phyloP scores from a whole-genome alignment of 2,797 vertebrate species.

The Intellagama lesueurii region DNA sequence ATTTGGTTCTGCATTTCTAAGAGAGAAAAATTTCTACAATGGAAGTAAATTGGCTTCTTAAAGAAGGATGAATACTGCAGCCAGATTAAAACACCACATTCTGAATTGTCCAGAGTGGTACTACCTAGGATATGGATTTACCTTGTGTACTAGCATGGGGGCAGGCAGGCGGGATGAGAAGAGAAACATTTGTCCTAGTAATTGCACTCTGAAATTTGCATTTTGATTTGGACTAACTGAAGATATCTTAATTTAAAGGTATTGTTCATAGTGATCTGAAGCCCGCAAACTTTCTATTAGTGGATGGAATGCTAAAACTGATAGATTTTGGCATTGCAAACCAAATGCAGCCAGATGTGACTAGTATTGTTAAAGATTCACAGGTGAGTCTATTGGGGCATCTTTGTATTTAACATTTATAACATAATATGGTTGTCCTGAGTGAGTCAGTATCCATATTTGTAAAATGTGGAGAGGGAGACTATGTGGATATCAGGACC shows the following conservation, averaged over 20 bases:
- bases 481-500: background rate
- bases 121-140: background rate
- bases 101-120: background rate
- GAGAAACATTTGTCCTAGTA: background rate
- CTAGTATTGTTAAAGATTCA: slow-evolving; percentile 96
- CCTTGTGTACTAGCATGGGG: background rate
- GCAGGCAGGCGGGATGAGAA: background rate
- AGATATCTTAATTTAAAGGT: slow-evolving; percentile 79
- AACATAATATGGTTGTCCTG: background rate
- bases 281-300: slow-evolving; percentile 97
- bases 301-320: slow-evolving; percentile 94
- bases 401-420: background rate
- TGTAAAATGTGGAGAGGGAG: background rate
- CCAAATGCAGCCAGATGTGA: slow-evolving; percentile 96
- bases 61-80: background rate
- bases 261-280: slow-evolving; percentile 98
- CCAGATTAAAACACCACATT: background rate
- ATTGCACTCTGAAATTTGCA: background rate
- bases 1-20: too few relatives aligned
- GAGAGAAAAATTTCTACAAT: background rate
- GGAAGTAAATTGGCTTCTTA: background rate
- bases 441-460: background rate
- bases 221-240: background rate
- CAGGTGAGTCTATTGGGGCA: slow-evolving; percentile 80
- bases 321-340: slow-evolving; percentile 99